Evolutionary conservation across 2,888 invertebrate genomes (phyloP), one percentile per base, ranked within the genome.

Genomic region (Diploptera punctata): DNA sequence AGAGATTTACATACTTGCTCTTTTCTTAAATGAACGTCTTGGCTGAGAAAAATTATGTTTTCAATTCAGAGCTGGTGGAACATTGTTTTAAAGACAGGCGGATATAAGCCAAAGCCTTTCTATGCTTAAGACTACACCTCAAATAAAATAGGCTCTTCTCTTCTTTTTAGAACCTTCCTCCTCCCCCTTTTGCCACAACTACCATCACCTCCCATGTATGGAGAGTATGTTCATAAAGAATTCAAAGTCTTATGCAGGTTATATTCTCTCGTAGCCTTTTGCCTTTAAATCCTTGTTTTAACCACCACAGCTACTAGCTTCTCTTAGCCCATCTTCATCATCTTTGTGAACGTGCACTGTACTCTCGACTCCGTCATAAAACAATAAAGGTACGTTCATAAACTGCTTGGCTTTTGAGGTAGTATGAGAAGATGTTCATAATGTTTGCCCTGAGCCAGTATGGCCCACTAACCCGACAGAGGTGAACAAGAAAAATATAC

Each of bases 261-360:
- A 65, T 65, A 44, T 65, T 65, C 65, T 47, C 65, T 26, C 29
- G 44, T 65, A 65, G 65, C 65, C 65, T 65, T 65, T 65, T 65
- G 65, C 65, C 65, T 65, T 65, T 65, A 65, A 65, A 65, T 65
- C 65, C 65, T 65, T 47, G 65, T 65, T 65, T 65, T 65, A 65
- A 65, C 65, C 65, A 65, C 44, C 44, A 57, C 57, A 47, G 9
- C 18, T n/a, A 47, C 47, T n/a, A n/a, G n/a, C n/a, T n/a, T n/a
- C n/a, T n/a, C n/a, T 13, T 43, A 65, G 47, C 65, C 65, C 65
- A 47, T 65, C 47, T 65, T 65, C 65, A 65, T 65, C 65, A 65
- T 65, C 44, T 65, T 65, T 65, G 43, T 38, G 65, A 65, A 47
- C 65, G 65, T 65, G 44, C 47, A 26, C 65, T 65, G 47, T 47